These are phyloP conservation scores for Atta colombica DNA, from an alignment of 1,140 invertebrate genomes.

Conservation along the genomic window DNA sequence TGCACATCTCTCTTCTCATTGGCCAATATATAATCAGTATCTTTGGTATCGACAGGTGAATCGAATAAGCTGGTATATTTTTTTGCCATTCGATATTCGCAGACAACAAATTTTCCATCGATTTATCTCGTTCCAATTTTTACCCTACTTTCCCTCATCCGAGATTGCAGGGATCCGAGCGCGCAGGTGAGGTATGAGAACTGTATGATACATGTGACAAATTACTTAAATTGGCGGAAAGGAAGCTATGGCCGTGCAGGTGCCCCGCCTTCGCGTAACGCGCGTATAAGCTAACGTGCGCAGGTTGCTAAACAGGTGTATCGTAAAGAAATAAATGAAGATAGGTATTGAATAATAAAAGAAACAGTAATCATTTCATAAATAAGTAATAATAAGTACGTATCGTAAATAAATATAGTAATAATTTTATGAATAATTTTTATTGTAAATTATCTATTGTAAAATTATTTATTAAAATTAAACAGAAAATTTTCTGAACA, in stretches of 20 bases:
- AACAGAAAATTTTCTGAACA: background rate
- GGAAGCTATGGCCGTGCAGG: slow-evolving; percentile 40
- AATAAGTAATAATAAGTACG: too few species aligned
- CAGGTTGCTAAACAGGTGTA: slow-evolving; percentile 59
- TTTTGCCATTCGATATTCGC: background rate
- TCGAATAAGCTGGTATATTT: background rate
- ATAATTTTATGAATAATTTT: background rate
- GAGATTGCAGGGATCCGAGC: slow-evolving; percentile 10
- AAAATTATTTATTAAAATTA: background rate
- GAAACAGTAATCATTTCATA: background rate
- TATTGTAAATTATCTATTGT: background rate
- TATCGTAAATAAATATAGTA: too few species aligned
- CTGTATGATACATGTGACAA: slow-evolving; percentile 65
- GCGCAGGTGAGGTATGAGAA: slow-evolving; percentile 66
- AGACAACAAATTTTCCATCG: slow-evolving; percentile 31
- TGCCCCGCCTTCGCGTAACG: slow-evolving; percentile 52
- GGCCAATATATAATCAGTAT: slow-evolving; percentile 27
- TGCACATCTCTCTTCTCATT: background rate
- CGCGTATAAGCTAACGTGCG: slow-evolving; percentile 12
- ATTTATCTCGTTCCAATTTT: slow-evolving; percentile 31
- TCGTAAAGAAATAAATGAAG: slow-evolving; percentile 26
- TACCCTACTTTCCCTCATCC: slow-evolving; percentile 44
- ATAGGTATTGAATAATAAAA: background rate
- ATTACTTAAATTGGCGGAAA: slow-evolving; percentile 60
- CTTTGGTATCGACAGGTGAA: slow-evolving; percentile 38